These are phyloP conservation scores for Phodopus roborovskii DNA, from an alignment of 2,113 vertebrate species.

Conservation along the genomic window DNA sequence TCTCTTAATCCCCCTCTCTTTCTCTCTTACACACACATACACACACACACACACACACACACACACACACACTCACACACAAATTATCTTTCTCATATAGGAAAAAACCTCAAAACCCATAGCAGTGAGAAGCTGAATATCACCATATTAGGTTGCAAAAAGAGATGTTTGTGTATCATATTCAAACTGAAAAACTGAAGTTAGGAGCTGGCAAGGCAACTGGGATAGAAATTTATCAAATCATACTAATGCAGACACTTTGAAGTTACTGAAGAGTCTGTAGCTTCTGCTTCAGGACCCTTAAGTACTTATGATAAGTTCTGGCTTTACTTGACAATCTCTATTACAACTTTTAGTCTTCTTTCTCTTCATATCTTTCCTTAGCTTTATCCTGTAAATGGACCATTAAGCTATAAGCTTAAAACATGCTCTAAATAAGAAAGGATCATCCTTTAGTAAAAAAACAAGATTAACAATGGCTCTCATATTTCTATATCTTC, in stretches of 20 bases:
- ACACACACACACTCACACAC: neutral
- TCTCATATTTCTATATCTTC: neutral
- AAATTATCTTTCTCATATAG: neutral
- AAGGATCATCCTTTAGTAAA: neutral
- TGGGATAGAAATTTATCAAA: neutral
- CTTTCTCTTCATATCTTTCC: neutral
- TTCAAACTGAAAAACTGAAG: constrained; percentile 51
- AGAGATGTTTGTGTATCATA: neutral
- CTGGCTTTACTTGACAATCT: neutral
- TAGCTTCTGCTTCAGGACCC: neutral
- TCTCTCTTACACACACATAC: no score
- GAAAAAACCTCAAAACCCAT: neutral
- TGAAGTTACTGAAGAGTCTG: neutral
- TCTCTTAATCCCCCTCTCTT: neutral
- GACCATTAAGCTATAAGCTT: neutral
- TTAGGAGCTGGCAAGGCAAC: neutral
- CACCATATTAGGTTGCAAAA: neutral
- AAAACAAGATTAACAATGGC: neutral
- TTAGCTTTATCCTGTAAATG: neutral
- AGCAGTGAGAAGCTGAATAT: neutral
- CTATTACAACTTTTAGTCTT: neutral
- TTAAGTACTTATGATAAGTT: neutral
- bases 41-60: neutral
- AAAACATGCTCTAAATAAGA: neutral
- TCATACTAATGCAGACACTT: neutral